A percentile compares a stretch with the other conserved stretches of the same genome.
These are phyloP conservation scores for Chydorus sphaericus DNA, from an alignment of 2,888 invertebrate species.

Conservation along the genomic window DNA sequence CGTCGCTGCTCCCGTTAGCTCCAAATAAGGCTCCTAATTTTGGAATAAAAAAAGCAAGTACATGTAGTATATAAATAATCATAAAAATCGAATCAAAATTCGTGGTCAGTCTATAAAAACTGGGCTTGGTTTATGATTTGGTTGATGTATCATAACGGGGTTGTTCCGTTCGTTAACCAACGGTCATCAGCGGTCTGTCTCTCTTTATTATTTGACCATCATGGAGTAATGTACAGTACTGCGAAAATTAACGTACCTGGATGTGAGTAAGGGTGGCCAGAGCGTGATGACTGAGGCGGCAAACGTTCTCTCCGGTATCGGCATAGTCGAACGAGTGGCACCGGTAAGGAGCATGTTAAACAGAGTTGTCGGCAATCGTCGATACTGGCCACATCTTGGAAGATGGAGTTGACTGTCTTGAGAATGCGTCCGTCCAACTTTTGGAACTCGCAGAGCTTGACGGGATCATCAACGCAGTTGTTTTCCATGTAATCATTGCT, in stretches of 20 bases:
- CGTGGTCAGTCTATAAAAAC: too few species aligned
- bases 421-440: constrained; percentile 57
- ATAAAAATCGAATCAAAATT: too few species aligned
- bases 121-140: too few species aligned
- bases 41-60: background rate
- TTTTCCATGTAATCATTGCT: constrained; percentile 70
- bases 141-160: too few species aligned
- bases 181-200: too few species aligned
- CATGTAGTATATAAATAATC: too few species aligned
- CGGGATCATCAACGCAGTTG: constrained; percentile 86
- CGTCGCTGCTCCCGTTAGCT: constrained; percentile 79
- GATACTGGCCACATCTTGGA: constrained; percentile 57
- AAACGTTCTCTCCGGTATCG: constrained; percentile 83
- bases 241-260: constrained; percentile 24
- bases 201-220: too few species aligned
- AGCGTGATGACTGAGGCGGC: constrained; percentile 80
- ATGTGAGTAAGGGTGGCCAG: constrained; percentile 75
- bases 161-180: too few species aligned
- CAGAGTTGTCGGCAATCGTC: constrained; percentile 81
- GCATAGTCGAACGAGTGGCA: constrained; percentile 90
- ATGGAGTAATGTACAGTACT: background rate
- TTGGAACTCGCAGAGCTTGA: constrained; percentile 85
- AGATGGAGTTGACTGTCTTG: constrained; percentile 86
- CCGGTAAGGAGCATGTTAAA: constrained; percentile 71
- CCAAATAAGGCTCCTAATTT: constrained; percentile 64